Percentiles rank a stretch among this genome's conserved stretches.
Conservation (phyloP, 2,888 invertebrate species). For the Tetramorium bicarinatum region DNA sequence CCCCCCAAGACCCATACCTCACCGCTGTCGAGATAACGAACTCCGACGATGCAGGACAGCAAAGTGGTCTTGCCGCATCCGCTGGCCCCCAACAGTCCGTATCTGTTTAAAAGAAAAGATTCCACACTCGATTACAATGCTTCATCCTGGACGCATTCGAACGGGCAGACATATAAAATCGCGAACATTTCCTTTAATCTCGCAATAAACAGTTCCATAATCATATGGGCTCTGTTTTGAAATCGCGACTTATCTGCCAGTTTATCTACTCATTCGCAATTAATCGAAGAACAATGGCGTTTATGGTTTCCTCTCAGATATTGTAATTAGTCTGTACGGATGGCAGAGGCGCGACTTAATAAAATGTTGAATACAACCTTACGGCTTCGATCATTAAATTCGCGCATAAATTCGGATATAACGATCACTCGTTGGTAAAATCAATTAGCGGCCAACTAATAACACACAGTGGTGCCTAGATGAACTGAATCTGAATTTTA, state of each 20-base stretch:
- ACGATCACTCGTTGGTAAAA: conserved; percentile 26
- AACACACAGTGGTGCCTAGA: conserved; percentile 32
- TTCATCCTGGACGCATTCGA: not conserved
- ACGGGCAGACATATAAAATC: not conserved
- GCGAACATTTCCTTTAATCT: not conserved
- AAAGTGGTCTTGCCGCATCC: conserved; percentile 97
- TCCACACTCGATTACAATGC: not conserved
- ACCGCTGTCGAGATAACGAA: conserved; percentile 91
- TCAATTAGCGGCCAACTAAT: not conserved
- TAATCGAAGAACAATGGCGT: conserved; percentile 39
- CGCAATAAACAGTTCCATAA: not conserved
- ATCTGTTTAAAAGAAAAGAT: conserved; percentile 88
- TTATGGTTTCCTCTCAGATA: conserved; percentile 16
- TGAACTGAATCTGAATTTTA: not conserved
- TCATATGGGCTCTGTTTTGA: not conserved
- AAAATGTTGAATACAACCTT: conserved; percentile 3
- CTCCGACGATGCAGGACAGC: conserved; percentile 94
- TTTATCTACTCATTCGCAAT: conserved; percentile 9
- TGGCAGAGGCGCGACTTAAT: conserved; percentile 14
- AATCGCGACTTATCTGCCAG: not conserved
- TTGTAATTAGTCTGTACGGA: conserved; percentile 29
- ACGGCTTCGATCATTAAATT: conserved; percentile 28
- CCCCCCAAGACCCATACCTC: conserved; percentile 92
- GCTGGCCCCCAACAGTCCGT: conserved; percentile 95
- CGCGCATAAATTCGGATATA: not conserved